These are phyloP conservation scores for Alligator sinensis DNA, from an alignment of 2,113 vertebrate species.

Conservation along the genomic window DNA sequence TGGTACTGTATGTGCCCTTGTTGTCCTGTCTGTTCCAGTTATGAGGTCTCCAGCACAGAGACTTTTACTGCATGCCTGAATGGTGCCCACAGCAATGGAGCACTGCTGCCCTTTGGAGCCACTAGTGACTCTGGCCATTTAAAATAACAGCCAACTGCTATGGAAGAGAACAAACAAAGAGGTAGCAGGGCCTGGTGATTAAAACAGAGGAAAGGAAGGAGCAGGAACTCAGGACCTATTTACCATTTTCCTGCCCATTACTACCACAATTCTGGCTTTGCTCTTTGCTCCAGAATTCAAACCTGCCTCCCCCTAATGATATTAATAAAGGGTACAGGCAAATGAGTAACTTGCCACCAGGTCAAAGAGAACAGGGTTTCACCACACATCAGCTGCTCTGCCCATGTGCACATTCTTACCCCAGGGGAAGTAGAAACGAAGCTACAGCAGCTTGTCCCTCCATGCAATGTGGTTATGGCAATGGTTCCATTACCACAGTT, in stretches of 20 bases:
- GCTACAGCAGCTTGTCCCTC: too few relatives aligned
- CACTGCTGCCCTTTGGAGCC: neutral
- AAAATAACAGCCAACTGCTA: neutral
- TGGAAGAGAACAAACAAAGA: neutral
- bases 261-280: neutral
- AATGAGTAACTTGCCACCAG: too few relatives aligned
- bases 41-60: neutral
- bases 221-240: neutral
- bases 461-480: too few relatives aligned
- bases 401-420: too few relatives aligned
- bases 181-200: neutral
- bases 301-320: neutral
- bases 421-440: too few relatives aligned
- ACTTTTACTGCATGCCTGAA: neutral
- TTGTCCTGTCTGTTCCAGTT: neutral
- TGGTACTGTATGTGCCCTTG: too few relatives aligned
- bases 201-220: neutral
- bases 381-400: too few relatives aligned
- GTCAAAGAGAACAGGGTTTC: too few relatives aligned
- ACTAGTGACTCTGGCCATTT: neutral
- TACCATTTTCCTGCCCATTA: neutral
- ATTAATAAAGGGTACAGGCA: too few relatives aligned
- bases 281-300: conserved; percentile 7
- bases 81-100: neutral
- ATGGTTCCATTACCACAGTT: too few relatives aligned